Percentiles rank a stretch among this genome's conserved stretches.
These are phyloP conservation scores for Oxytorus armatus DNA, from an alignment of 2,888 invertebrate species.

Conservation along the genomic window DNA sequence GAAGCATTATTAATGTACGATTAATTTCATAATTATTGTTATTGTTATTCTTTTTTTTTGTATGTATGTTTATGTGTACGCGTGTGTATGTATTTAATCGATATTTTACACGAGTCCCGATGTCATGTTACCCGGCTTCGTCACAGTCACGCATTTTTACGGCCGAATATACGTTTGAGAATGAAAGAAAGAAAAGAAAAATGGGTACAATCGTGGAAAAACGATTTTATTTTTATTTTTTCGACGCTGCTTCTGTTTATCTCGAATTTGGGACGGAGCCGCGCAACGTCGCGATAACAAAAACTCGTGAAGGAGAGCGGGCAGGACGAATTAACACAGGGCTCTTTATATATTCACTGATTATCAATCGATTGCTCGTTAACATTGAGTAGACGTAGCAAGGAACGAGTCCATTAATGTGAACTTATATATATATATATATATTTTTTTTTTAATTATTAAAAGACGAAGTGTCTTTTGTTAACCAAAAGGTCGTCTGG, in stretches of 20 bases:
- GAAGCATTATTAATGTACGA: conserved; percentile 63
- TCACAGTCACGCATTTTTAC: conserved; percentile 60
- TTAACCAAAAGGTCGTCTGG: conserved; percentile 73
- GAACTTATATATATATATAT: too few relatives aligned
- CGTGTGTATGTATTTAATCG: conserved; percentile 78
- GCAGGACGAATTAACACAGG: conserved; percentile 56
- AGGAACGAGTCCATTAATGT: conserved; percentile 31
- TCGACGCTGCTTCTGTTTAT: conserved; percentile 11
- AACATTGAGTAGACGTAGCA: conserved; percentile 11
- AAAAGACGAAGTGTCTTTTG: conserved; percentile 63
- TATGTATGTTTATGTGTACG: conserved; percentile 80
- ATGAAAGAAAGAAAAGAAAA: conserved; percentile 16
- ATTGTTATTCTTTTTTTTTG: conserved; percentile 82
- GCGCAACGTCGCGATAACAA: conserved; percentile 78
- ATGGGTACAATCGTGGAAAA: not conserved
- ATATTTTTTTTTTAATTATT: conserved; percentile 26
- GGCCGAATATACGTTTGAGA: conserved; percentile 28
- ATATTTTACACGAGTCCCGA: conserved; percentile 74
- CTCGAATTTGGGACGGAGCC: conserved; percentile 73
- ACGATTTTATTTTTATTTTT: conserved; percentile 32
- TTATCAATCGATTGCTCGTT: conserved; percentile 44
- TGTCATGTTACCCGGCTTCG: conserved; percentile 81
- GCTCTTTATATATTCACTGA: conserved; percentile 18
- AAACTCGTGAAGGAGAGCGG: conserved; percentile 67
- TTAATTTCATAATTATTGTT: conserved; percentile 73